A percentile compares a stretch with the other conserved stretches of the same genome.
Evolutionary conservation across 2,797 vertebrate genomes (phyloP).

Genomic region (Masticophis lateralis): DNA sequence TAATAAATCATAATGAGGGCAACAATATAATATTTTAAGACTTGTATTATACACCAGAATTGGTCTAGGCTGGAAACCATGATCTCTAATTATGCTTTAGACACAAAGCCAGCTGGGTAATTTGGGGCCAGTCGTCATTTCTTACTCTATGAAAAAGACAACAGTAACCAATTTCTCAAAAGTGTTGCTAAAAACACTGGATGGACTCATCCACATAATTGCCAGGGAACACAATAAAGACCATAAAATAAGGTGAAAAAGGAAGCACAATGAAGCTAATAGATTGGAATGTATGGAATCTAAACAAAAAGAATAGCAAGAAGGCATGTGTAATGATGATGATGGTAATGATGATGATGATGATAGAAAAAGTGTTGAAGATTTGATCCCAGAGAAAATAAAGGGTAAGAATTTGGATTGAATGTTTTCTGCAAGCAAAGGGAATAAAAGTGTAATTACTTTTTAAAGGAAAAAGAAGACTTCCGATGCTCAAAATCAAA

Average conservation of each 20-base stretch:
- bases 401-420: background rate
- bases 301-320: background rate
- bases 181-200: background rate
- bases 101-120: background rate
- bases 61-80: background rate
- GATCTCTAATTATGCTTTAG: background rate
- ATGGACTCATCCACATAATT: background rate
- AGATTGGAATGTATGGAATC: background rate
- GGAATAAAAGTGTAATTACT: background rate
- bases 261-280: background rate
- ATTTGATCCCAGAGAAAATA: background rate
- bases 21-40: background rate
- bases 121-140: background rate
- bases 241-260: background rate
- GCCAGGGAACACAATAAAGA: background rate
- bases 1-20: background rate
- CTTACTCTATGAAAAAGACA: background rate
- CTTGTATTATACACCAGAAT: background rate
- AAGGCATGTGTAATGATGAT: background rate
- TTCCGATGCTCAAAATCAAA: background rate
- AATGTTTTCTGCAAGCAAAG: background rate
- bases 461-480: background rate
- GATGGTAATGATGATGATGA: no score
- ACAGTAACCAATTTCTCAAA: background rate
- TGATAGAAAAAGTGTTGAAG: background rate